phyloP scores from a whole-genome alignment of 2,113 vertebrate species.

The Mesembrinibis cayennensis region DNA sequence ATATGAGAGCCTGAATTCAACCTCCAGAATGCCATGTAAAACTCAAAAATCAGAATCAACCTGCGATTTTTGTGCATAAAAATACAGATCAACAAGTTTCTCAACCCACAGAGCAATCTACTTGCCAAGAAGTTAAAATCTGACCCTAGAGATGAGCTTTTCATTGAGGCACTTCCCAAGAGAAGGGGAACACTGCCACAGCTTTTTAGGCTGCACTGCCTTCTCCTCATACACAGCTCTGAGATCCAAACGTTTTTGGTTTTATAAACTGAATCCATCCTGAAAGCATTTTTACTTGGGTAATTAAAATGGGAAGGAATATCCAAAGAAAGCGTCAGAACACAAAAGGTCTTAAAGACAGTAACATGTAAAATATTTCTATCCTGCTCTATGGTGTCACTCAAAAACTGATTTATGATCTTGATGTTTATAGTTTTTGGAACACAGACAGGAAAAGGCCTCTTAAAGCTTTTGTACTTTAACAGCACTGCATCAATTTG shows the following conservation, averaged over 20 bases:
- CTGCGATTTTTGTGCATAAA: not conserved
- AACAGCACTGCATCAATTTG: not conserved
- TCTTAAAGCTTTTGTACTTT: not conserved
- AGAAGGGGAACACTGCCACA: not conserved
- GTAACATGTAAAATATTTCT: not conserved
- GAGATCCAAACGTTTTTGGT: not conserved
- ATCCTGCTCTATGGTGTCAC: not conserved
- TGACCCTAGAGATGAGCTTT: not conserved
- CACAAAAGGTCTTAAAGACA: not conserved
- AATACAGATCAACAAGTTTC: not conserved
- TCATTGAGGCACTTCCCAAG: not conserved
- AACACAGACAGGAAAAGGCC: not conserved
- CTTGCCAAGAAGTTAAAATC: not conserved
- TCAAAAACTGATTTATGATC: not conserved
- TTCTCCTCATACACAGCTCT: not conserved
- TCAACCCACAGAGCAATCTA: not conserved
- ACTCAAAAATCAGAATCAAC: not conserved
- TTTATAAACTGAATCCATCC: not conserved
- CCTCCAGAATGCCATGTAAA: not conserved
- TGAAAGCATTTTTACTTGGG: not conserved
- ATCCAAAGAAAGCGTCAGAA: not conserved
- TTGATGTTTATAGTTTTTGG: not conserved
- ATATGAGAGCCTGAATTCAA: not conserved
- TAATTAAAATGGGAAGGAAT: not conserved
- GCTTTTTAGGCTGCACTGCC: not conserved